Conservation (phyloP, 2,797 vertebrate species). For the Loris lydekkerianus region DNA sequence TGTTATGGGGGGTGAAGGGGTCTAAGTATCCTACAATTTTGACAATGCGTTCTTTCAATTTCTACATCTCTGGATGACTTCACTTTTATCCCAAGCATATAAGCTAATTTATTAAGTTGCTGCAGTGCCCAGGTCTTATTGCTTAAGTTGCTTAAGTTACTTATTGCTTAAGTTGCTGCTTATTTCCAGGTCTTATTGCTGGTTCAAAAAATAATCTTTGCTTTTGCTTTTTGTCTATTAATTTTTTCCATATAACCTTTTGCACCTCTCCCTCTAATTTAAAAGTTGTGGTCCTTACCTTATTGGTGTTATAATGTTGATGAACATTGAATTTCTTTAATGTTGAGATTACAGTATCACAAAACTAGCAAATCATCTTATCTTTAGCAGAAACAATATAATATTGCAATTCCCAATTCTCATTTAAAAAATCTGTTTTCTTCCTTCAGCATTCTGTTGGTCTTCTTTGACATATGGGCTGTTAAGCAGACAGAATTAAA, state of each 20-base stretch:
- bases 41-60: neutral
- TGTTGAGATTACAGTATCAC: neutral
- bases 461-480: neutral
- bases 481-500: neutral
- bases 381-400: neutral
- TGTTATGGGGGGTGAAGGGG: neutral
- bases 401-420: neutral
- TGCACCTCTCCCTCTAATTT: neutral
- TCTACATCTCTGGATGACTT: neutral
- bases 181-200: neutral
- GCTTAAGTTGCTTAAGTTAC: no score
- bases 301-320: neutral
- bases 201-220: neutral
- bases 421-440: neutral
- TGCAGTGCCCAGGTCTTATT: neutral
- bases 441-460: neutral
- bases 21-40: neutral
- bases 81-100: neutral
- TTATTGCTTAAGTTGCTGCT: neutral
- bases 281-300: neutral
- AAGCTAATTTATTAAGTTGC: neutral
- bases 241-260: neutral
- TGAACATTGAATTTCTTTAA: neutral
- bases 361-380: neutral
- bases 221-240: neutral